phyloP scores from a whole-genome alignment of 2,113 vertebrate species.

The Mormyrus iriodes region DNA sequence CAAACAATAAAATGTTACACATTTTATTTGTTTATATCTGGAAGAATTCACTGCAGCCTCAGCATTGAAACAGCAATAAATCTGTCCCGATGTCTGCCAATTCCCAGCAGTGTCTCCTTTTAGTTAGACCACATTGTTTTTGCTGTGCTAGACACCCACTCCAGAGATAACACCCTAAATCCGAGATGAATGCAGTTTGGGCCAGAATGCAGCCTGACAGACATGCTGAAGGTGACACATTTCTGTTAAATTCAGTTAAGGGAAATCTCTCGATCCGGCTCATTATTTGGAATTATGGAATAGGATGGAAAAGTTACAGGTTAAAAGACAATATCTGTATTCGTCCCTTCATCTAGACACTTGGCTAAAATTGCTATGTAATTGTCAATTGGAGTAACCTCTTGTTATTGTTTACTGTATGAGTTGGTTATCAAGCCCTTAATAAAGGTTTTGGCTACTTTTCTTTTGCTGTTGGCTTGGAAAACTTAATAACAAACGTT shows the following conservation, averaged over 20 bases:
- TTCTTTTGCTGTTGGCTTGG: not conserved
- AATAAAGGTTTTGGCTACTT: not conserved
- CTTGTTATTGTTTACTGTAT: not conserved
- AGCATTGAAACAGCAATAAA: not conserved
- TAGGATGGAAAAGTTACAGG: not conserved
- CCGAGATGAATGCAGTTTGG: not conserved
- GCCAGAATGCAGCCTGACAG: not conserved
- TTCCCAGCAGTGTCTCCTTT: not conserved
- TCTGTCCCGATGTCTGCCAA: not conserved
- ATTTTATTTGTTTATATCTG: slow-evolving; percentile 1
- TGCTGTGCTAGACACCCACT: not conserved
- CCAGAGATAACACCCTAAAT: not conserved
- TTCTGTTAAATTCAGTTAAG: not conserved
- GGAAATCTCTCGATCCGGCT: not conserved
- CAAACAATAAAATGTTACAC: not conserved
- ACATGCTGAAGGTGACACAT: not conserved
- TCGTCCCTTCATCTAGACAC: not conserved
- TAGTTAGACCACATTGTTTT: not conserved
- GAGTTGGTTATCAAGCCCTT: not conserved
- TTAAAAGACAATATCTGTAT: not conserved
- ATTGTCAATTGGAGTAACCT: not conserved
- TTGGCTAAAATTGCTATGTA: not conserved
- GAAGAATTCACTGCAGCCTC: not conserved
- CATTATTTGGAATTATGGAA: not conserved
- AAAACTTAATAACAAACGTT: not conserved